These are phyloP conservation scores for Athalia rosae DNA, from an alignment of 2,888 invertebrate genomes.

Conservation along the genomic window DNA sequence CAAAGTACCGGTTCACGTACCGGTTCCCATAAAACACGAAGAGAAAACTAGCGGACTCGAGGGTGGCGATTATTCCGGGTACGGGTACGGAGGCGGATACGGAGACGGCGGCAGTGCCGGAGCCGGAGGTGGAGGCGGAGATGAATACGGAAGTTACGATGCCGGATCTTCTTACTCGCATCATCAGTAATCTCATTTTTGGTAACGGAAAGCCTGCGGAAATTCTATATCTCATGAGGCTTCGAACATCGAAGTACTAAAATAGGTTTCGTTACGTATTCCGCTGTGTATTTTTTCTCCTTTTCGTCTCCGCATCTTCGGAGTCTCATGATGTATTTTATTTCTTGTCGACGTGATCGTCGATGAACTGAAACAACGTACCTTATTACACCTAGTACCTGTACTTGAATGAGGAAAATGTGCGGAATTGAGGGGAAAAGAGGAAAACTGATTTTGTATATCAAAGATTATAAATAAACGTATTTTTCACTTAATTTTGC, in stretches of 20 bases:
- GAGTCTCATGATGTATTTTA: neutral
- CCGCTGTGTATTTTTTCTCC: neutral
- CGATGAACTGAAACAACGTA: constrained; percentile 41
- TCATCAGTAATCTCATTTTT: constrained; percentile 12
- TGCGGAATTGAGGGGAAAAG: neutral
- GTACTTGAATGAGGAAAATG: neutral
- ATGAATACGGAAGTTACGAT: constrained; percentile 47
- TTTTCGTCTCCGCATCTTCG: neutral
- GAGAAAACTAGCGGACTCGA: constrained; percentile 40
- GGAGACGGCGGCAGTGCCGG: constrained; percentile 49
- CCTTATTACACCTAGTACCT: constrained; percentile 28
- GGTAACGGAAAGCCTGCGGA: neutral
- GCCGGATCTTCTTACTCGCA: constrained; percentile 18
- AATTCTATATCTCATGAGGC: neutral
- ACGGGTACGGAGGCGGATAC: constrained; percentile 49
- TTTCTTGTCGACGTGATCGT: neutral
- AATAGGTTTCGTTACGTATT: constrained; percentile 1
- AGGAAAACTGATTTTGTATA: constrained; percentile 52
- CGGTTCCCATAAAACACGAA: constrained; percentile 75
- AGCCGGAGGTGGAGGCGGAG: constrained; percentile 52
- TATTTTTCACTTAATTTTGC: constrained; percentile 20
- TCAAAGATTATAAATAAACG: constrained; percentile 59
- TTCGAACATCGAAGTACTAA: constrained; percentile 6
- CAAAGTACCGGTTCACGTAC: constrained; percentile 83
- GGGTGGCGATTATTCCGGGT: constrained; percentile 50